Base-by-base conservation (phyloP, 2,113 vertebrate genomes). In the Microcebus ravelobensis region DNA sequence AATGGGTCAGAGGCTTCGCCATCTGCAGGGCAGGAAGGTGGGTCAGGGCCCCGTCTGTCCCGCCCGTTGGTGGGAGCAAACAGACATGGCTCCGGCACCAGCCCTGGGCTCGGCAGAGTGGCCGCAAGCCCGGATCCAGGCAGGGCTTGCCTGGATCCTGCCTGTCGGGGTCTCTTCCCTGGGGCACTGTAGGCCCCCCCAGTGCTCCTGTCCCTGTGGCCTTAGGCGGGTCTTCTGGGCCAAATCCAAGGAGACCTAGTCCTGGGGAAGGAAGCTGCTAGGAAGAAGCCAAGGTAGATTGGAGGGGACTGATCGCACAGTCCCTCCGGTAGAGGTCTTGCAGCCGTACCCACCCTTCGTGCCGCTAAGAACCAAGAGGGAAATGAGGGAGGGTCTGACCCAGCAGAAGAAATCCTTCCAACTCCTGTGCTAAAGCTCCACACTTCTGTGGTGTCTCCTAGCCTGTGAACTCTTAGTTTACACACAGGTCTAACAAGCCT, bases 11-110 rank as follows among this genome's bases (percentile, higher is more conserved):
- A 80, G 91, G 27, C 61, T 87, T 88, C 6, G 6, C 85, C 95
- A 74, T 97, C 90, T 74, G 90, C 0, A 20, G 36, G 70, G 86
- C 91, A 96, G 97, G 97, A 97, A 96, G 89, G 82, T 48, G 82
- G 95, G 50, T 63, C 80, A 71, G 83, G 42, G n/a, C 84, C 87
- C 0, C 0, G 18, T 65, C n/a, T 0, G 20, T 61, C 20, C 71
- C 52, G 63, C 65, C 70, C 77, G 73, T 39, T 55, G 67, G 67
- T 82, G 87, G 95, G 95, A 92, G 76, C 63, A 74, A 65, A 86
- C 90, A 95, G 92, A 84, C 15, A 1, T 0, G 0, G 59, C 59
- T 36, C 42, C 0, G 39, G 31, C 48, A 12, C 39, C 0, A 8
- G 71, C 67, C 29, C n/a, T 17, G 1, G 34, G 73, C 71, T 42